Evolutionary conservation across 1,140 invertebrate species (phyloP).

Genomic region (Conus betulinus): DNA sequence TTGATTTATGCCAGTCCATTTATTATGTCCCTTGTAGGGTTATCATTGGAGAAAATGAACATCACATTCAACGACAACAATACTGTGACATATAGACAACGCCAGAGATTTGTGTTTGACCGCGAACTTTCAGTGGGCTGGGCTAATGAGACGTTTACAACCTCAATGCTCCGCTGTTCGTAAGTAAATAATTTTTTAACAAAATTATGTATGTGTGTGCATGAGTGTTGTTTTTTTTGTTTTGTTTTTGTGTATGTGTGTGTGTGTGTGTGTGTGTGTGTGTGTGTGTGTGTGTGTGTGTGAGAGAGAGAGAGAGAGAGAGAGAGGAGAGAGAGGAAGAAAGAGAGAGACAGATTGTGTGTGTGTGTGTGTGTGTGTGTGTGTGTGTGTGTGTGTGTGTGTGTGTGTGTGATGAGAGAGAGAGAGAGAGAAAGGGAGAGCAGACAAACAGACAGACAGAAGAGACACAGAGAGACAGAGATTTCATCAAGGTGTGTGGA

Average conservation of each 20-base stretch:
- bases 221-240: too few relatives aligned
- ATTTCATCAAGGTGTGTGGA: not conserved
- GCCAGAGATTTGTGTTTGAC: slow-evolving; percentile 48
- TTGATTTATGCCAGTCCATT: not conserved
- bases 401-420: too few relatives aligned
- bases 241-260: too few relatives aligned
- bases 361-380: too few relatives aligned
- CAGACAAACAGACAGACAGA: not conserved
- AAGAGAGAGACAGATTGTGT: too few relatives aligned
- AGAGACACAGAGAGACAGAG: not conserved
- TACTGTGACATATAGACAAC: slow-evolving; percentile 70
- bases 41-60: slow-evolving; percentile 67
- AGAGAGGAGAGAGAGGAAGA: not conserved
- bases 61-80: slow-evolving; percentile 69
- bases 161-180: slow-evolving; percentile 72
- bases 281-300: too few relatives aligned
- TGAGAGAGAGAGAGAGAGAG: too few relatives aligned
- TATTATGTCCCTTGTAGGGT: slow-evolving; percentile 52
- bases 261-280: too few relatives aligned
- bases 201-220: not conserved
- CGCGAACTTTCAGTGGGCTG: slow-evolving; percentile 56
- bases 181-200: slow-evolving; percentile 37
- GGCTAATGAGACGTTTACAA: slow-evolving; percentile 69
- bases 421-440: too few relatives aligned
- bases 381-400: too few relatives aligned